These are phyloP conservation scores for Microdon myrmicae DNA, from an alignment of 2,888 invertebrate species.

Conservation along the genomic window DNA sequence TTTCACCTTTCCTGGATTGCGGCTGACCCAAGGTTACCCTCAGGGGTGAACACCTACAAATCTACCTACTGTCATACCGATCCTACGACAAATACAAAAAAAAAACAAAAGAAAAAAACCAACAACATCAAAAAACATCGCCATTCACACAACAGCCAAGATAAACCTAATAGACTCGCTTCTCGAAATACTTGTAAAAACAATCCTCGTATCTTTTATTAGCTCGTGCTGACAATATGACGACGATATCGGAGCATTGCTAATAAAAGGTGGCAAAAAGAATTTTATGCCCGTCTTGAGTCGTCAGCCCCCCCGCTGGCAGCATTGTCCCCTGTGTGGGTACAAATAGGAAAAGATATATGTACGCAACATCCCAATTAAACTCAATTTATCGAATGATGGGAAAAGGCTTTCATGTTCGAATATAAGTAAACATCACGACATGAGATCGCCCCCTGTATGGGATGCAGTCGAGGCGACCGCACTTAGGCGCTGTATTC, in stretches of 20 bases:
- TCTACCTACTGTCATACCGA: neutral
- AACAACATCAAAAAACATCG: no score
- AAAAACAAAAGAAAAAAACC: no score
- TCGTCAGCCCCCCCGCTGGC: slow-evolving; percentile 23
- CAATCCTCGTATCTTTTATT: slow-evolving; percentile 16
- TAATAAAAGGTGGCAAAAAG: slow-evolving; percentile 32
- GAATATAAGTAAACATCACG: slow-evolving; percentile 29
- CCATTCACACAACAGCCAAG: no score
- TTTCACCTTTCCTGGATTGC: slow-evolving; percentile 1
- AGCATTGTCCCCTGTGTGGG: slow-evolving; percentile 15
- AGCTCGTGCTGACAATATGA: slow-evolving; percentile 32
- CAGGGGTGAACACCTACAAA: neutral
- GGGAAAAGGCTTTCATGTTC: slow-evolving; percentile 27
- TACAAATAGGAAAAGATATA: slow-evolving; percentile 17
- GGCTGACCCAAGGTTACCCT: slow-evolving; percentile 1
- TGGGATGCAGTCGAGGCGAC: slow-evolving; percentile 12
- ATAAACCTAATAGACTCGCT: no score
- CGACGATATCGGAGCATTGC: slow-evolving; percentile 18
- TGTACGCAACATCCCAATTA: slow-evolving; percentile 33
- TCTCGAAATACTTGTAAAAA: slow-evolving; percentile 5
- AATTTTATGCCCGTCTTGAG: slow-evolving; percentile 15
- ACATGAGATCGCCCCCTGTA: slow-evolving; percentile 30
- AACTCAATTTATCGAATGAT: slow-evolving; percentile 33
- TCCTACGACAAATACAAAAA: no score
- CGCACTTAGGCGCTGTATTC: slow-evolving; percentile 8